phyloP scores from a whole-genome alignment of 2,797 vertebrate species.

The Chaetophractus vellerosus region DNA sequence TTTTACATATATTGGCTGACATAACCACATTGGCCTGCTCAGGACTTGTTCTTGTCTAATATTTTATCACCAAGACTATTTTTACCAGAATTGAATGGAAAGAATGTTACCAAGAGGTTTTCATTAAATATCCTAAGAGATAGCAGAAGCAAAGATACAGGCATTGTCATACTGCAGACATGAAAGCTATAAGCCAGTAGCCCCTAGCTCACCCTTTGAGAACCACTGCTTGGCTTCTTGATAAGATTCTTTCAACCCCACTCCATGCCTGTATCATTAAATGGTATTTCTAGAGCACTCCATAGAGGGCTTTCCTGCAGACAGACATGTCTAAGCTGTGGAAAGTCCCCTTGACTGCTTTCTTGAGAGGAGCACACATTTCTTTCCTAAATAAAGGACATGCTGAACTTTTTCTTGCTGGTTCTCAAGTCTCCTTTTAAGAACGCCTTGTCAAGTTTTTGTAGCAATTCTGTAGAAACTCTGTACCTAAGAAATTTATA shows the following conservation, averaged over 20 bases:
- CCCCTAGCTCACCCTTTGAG: not conserved
- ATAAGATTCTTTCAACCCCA: not conserved
- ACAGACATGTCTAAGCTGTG: constrained; percentile 65
- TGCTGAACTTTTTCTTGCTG: constrained; percentile 2
- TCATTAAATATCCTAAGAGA: constrained; percentile 12
- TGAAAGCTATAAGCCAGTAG: too few relatives aligned
- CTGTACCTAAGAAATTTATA: constrained; percentile 70
- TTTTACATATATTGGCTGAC: not conserved
- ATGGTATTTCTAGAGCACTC: constrained; percentile 31
- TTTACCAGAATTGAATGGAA: not conserved
- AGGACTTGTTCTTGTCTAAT: not conserved
- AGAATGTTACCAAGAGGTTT: not conserved
- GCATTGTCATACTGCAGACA: not conserved
- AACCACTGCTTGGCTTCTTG: not conserved
- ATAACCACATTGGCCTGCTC: not conserved
- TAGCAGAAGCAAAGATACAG: not conserved
- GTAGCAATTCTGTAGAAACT: constrained; percentile 55
- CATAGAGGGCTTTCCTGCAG: not conserved
- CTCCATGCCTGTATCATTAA: not conserved
- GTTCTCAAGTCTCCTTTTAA: constrained; percentile 45
- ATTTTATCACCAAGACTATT: not conserved
- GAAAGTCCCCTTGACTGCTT: constrained; percentile 52
- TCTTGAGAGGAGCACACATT: constrained; percentile 65
- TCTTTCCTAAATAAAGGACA: constrained; percentile 77
- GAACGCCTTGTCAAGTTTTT: constrained; percentile 57